phyloP scores from a whole-genome alignment of 2,113 vertebrate species.

The Stigmatopora argus region DNA sequence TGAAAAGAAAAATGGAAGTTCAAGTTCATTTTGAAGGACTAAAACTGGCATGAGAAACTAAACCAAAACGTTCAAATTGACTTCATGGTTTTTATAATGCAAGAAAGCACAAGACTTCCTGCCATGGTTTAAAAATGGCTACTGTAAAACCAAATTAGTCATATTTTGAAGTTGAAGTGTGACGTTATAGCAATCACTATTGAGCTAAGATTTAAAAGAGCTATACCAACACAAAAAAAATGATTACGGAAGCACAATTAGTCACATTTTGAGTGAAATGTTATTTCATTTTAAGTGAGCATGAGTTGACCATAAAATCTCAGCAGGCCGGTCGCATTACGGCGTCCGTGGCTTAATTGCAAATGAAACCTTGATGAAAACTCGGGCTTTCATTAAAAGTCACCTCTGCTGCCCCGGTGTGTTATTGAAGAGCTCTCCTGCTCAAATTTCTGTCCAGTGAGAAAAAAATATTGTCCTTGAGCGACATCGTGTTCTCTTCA shows the following conservation, averaged over 20 bases:
- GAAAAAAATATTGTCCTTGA: not conserved
- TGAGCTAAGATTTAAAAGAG: no score
- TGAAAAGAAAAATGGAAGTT: not conserved
- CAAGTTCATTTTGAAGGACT: not conserved
- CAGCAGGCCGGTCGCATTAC: constrained; percentile 36
- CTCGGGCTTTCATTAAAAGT: constrained; percentile 63
- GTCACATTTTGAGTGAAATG: not conserved
- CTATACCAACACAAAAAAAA: no score
- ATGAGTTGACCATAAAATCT: no score
- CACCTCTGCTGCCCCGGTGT: constrained; percentile 51
- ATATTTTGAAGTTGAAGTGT: no score
- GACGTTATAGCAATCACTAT: no score
- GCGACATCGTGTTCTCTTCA: constrained; percentile 13
- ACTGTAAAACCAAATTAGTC: no score
- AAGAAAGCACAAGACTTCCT: no score
- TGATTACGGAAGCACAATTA: no score
- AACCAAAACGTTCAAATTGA: no score
- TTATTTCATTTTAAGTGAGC: no score
- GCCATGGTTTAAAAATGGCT: no score
- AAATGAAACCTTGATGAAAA: constrained; percentile 70
- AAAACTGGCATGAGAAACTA: not conserved
- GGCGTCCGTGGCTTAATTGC: not conserved
- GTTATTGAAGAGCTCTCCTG: constrained; percentile 59
- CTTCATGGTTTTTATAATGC: no score
- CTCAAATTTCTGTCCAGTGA: constrained; percentile 29